A percentile compares a stretch with the other conserved stretches of the same genome.
Conservation (phyloP, 2,797 vertebrate genomes). For the Tachyglossus aculeatus region DNA sequence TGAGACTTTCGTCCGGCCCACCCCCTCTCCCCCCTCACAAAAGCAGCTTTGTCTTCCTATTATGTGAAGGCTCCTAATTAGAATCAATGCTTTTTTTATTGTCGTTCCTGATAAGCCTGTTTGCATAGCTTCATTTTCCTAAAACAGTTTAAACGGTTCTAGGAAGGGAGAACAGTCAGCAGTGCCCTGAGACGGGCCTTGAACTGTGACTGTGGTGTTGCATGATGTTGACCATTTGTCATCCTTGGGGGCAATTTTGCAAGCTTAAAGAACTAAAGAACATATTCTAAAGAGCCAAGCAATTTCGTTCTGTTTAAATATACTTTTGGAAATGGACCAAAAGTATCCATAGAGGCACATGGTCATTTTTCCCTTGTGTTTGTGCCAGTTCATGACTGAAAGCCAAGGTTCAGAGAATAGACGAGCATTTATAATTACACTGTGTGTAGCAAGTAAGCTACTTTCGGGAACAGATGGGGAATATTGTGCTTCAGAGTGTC, state of each 20-base stretch:
- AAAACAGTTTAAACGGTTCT: conserved; percentile 65
- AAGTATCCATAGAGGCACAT: conserved; percentile 37
- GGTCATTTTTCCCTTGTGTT: conserved; percentile 67
- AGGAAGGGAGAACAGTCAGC: conserved; percentile 53
- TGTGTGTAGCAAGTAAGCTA: conserved; percentile 53
- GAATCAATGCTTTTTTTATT: conserved; percentile 74
- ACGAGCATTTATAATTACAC: conserved; percentile 54
- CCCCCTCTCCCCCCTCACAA: conserved; percentile 63
- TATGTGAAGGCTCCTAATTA: conserved; percentile 73
- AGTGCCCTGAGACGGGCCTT: conserved; percentile 48
- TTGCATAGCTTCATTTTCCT: conserved; percentile 72
- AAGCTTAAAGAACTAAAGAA: conserved; percentile 62
- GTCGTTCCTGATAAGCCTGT: conserved; percentile 70
- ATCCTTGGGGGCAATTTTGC: conserved; percentile 60
- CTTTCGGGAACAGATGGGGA: conserved; percentile 62
- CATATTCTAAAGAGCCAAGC: conserved; percentile 47
- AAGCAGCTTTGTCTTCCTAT: conserved; percentile 68
- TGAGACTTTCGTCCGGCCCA: conserved; percentile 60
- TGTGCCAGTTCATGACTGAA: conserved; percentile 63
- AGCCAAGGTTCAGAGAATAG: conserved; percentile 54
- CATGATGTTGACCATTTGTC: conserved; percentile 59
- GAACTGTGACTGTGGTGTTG: conserved; percentile 55
- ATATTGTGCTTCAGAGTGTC: conserved; percentile 55
- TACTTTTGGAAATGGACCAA: conserved; percentile 69
- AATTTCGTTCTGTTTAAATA: conserved; percentile 61